Conservation (phyloP, 2,797 vertebrate genomes). For the Nasua narica region DNA sequence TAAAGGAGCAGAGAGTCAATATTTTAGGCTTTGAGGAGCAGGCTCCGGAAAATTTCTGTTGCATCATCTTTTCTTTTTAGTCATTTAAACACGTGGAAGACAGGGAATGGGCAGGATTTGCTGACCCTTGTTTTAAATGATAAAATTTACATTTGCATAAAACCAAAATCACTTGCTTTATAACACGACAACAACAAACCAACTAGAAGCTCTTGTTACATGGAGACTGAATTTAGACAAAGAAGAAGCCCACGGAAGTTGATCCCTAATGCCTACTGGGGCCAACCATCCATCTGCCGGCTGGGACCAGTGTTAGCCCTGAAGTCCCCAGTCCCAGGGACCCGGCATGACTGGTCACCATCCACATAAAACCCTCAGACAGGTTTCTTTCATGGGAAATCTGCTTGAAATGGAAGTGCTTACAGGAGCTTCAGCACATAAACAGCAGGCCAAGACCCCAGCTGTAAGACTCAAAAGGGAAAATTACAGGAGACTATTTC, state of each 20-base stretch:
- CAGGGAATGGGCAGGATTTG: background rate
- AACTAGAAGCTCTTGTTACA: background rate
- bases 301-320: background rate
- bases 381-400: background rate
- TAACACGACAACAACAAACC: background rate
- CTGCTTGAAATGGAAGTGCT: slow-evolving; percentile 16
- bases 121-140: background rate
- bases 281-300: too few relatives aligned
- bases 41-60: background rate
- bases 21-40: background rate
- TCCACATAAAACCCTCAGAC: background rate
- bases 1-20: background rate
- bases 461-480: background rate
- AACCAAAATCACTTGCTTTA: background rate
- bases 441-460: background rate
- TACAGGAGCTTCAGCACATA: slow-evolving; percentile 5
- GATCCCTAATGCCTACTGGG: background rate
- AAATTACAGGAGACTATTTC: background rate
- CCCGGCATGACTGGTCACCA: background rate
- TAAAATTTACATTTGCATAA: background rate
- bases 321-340: background rate
- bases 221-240: background rate
- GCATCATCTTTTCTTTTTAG: background rate
- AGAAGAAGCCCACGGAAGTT: background rate
- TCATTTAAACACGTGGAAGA: slow-evolving; percentile 23